phyloP scores from a whole-genome alignment of 2,113 vertebrate genomes.

The Sula dactylatra region DNA sequence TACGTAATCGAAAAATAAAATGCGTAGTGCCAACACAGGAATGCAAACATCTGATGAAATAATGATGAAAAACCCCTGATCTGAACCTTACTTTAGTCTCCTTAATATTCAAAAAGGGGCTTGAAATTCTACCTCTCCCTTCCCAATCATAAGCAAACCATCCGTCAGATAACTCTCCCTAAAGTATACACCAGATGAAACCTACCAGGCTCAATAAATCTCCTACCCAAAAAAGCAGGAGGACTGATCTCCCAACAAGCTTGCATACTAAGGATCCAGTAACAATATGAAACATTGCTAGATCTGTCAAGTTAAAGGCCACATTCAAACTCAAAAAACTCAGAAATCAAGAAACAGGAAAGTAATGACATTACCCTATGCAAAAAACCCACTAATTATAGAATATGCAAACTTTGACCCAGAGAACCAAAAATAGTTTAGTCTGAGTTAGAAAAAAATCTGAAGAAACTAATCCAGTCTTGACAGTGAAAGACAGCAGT shows the following conservation, averaged over 20 bases:
- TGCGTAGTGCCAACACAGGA: accelerated
- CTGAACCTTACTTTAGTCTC: not conserved
- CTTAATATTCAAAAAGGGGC: not conserved
- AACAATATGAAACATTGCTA: not conserved
- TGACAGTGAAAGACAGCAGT: not conserved
- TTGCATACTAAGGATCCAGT: not conserved
- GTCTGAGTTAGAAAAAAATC: not conserved
- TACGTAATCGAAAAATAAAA: not conserved
- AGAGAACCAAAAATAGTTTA: not conserved
- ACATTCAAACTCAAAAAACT: not conserved
- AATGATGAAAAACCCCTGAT: not conserved
- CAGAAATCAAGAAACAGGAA: not conserved
- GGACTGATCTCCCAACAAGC: not conserved
- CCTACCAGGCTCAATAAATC: not conserved
- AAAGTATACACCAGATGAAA: not conserved
- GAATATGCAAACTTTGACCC: not conserved
- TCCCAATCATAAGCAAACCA: not conserved
- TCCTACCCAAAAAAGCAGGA: not conserved
- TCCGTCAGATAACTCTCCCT: not conserved
- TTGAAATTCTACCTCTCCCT: not conserved
- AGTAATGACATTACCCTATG: not conserved
- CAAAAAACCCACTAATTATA: not conserved
- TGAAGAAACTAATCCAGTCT: not conserved
- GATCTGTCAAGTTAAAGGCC: not conserved
- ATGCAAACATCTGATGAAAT: not conserved